Evolutionary conservation across 2,797 vertebrate genomes (phyloP), one percentile per base, ranked within the genome.

Genomic region (Chloroceryle amazona): DNA sequence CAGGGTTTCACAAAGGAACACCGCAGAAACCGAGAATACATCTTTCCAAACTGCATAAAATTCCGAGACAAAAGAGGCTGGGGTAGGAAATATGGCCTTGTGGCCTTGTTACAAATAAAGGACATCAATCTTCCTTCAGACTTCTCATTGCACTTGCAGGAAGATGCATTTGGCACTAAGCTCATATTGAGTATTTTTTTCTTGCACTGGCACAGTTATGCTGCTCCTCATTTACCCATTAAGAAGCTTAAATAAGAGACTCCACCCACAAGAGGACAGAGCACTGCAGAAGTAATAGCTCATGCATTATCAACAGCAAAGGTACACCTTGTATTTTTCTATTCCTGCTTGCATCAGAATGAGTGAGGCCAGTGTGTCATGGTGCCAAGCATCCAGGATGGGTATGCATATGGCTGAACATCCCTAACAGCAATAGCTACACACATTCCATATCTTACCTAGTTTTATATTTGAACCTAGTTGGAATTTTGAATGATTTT

Each of bases 361-460:
- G 54, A 65, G 14, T 9, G 28, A 80, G 75, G 28, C 13, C 61
- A 41, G 16, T 2, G 52, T 51, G 60, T 44, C 0, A 0, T 9
- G 11, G 12, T 68, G 62, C n/a, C 83, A 63, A 75, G 52, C 11
- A 71, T 8, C 47, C 29, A 10, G 57, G 71, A 71, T 11, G 14
- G 68, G 44, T 4, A 39, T 1, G 13, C 0, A 0, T 37, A 37
- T 14, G 18, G 22, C 75, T 61, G 18, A 75, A 33, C 37, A 54
- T n/a, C 16, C 25, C 29, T 61, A 60, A 60, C 4, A 65, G 54
- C 31, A 68, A 46, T 0, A 82, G 18, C 46, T 60, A 29, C 7
- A 22, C 39, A n/a, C 0, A 1, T 44, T n/a, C 35, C 44, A 75
- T 42, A 35, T 44, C 28, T 46, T 61, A 22, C 13, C 44, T 71